Conservation (phyloP, 2,888 invertebrate genomes). For the Pachymerium ferrugineum region DNA sequence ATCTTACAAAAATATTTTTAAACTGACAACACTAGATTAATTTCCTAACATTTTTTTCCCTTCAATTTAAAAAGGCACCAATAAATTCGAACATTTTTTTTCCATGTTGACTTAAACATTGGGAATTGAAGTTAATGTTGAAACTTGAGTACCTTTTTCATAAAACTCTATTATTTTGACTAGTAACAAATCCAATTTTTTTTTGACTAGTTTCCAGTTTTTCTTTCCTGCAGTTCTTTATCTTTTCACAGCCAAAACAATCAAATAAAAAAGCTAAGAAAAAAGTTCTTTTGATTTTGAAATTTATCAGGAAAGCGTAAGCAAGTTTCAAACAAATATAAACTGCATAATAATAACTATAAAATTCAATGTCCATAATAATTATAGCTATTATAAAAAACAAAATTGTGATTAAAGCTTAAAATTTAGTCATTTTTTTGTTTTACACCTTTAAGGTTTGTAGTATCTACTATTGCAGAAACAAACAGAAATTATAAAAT, state of each 20-base stretch:
- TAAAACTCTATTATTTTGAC: neutral
- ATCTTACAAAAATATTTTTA: conserved; percentile 17
- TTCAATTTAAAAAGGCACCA: neutral
- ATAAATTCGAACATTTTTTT: neutral
- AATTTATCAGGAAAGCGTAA: neutral
- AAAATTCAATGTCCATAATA: neutral
- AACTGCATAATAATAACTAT: conserved; percentile 16
- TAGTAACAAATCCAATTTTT: conserved; percentile 11
- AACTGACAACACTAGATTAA: neutral
- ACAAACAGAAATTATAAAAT: neutral
- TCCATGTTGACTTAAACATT: neutral
- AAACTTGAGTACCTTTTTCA: neutral
- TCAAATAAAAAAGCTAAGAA: neutral
- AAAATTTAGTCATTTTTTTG: conserved; percentile 6
- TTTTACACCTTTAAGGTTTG: neutral
- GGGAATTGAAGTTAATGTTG: neutral
- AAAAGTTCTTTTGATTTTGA: neutral
- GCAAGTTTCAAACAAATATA: conserved; percentile 25
- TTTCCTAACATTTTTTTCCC: neutral
- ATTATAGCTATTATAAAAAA: neutral
- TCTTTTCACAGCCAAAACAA: conserved; percentile 22
- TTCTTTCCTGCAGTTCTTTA: neutral
- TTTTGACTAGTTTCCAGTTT: neutral
- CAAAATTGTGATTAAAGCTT: neutral
- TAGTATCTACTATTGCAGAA: neutral